Conservation (phyloP, 2,888 invertebrate species). For the Phaedon cochleariae region DNA sequence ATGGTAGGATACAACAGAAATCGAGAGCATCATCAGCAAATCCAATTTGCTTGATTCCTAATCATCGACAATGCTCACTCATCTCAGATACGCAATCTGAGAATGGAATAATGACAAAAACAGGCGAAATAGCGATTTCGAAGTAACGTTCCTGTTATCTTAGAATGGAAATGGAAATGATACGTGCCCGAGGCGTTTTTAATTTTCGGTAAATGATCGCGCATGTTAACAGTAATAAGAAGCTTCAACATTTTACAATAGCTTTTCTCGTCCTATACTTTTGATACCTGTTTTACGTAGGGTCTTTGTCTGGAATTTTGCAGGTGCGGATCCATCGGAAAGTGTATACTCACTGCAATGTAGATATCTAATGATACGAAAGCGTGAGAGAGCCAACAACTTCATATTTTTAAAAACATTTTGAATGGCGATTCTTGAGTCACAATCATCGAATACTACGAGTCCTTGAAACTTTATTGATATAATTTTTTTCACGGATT, state of each 20-base stretch:
- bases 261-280: constrained; percentile 42
- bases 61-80: too few relatives aligned
- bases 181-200: constrained; percentile 62
- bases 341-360: too few relatives aligned
- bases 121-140: constrained; percentile 60
- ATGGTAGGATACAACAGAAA: too few relatives aligned
- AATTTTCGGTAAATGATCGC: constrained; percentile 63
- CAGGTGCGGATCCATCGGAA: constrained; percentile 20
- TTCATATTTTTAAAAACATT: too few relatives aligned
- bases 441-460: too few relatives aligned
- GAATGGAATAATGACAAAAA: constrained; percentile 58
- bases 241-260: constrained; percentile 59
- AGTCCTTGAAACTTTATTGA: too few relatives aligned
- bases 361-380: too few relatives aligned
- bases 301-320: constrained; percentile 29
- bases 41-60: too few relatives aligned
- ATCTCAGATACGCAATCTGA: background rate
- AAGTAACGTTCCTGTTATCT: constrained; percentile 62
- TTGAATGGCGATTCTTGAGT: too few relatives aligned
- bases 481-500: too few relatives aligned
- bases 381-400: too few relatives aligned
- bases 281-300: constrained; percentile 49
- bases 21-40: too few relatives aligned
- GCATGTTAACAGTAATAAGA: constrained; percentile 60
- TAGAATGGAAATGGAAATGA: constrained; percentile 60